A percentile compares a stretch with the other conserved stretches of the same genome.
Evolutionary conservation across 2,888 invertebrate genomes (phyloP).

Genomic region (Steinernema hermaphroditum): DNA sequence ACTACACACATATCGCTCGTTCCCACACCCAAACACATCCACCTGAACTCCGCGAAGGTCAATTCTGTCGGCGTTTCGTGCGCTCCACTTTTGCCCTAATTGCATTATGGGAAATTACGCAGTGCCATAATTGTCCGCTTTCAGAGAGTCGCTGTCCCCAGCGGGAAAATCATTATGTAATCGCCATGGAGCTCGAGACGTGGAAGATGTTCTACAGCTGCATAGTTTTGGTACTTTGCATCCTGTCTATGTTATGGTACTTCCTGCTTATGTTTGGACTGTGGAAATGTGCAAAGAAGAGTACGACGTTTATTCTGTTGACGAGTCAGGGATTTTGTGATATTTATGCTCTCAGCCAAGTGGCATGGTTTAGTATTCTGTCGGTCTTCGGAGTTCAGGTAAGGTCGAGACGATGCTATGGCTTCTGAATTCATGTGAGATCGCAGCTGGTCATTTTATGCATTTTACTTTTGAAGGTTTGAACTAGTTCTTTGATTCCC

Average conservation of each 20-base stretch:
- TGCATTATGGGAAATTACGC: no score
- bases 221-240: neutral
- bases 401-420: neutral
- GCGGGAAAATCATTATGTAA: neutral
- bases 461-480: no score
- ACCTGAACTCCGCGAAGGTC: no score
- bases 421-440: no score
- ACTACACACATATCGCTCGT: no score
- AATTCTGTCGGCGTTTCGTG: no score
- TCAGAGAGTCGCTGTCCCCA: no score
- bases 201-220: conserved; percentile 12
- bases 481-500: no score
- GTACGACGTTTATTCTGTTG: conserved; percentile 8
- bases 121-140: no score
- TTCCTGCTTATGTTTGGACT: neutral
- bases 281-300: conserved; percentile 12
- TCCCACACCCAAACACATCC: no score
- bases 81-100: no score
- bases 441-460: no score
- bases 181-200: neutral
- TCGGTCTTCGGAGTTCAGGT: neutral
- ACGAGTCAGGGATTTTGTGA: conserved; percentile 14
- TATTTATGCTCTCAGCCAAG: conserved; percentile 4
- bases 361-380: neutral
- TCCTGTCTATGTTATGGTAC: neutral